Base-by-base conservation (phyloP, 2,888 invertebrate species). In the Drosophila sordidapex region DNA sequence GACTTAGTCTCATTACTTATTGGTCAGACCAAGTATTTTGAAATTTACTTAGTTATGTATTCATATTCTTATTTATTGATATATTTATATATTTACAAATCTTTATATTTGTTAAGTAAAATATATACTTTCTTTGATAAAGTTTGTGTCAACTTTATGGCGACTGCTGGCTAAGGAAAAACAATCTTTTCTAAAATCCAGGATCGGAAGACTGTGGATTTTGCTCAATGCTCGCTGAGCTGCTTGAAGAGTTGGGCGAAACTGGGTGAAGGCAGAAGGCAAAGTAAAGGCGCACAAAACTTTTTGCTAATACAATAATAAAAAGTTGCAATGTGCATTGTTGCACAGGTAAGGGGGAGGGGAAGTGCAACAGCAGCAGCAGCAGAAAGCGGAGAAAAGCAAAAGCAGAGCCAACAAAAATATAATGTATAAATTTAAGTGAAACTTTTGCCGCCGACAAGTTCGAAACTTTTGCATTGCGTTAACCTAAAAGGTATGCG, bases 301-400 rank as follows among this genome's bases (percentile, higher is more conserved):
- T 89, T 85, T 46, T 82, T 58, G 67, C 82, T 84, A 89, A 86
- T 87, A 87, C 85, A 89, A 86, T 89, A 87, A 89, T 78, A 86
- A 86, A 87, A 86, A 89, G 71, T 86, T 87, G 74, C 87, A 86
- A 66, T 82, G 68, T 70, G 84, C 89, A 89, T 68, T 82, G 84
- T 74, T 78, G 81, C 76, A 49, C 46, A 60, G 65, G 64, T 52
- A 40, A 27, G 46, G 18, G 10, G 40, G 21, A 1, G 6, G 25
- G 46, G 51, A 25, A 43, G 46, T 25, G 21, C 27, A 38, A 59
- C 13, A 13, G 8, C n/a, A 11, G 8, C 48, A 57, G 27, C 53
- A 29, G 35, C 35, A 18, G 36, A 27, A 40, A 7, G 33, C 21
- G 40, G 61, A 65, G 49, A 38, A 56, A 38, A 65, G 57, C 31